phyloP scores from a whole-genome alignment of 2,888 invertebrate species.

The Candidula unifasciata region DNA sequence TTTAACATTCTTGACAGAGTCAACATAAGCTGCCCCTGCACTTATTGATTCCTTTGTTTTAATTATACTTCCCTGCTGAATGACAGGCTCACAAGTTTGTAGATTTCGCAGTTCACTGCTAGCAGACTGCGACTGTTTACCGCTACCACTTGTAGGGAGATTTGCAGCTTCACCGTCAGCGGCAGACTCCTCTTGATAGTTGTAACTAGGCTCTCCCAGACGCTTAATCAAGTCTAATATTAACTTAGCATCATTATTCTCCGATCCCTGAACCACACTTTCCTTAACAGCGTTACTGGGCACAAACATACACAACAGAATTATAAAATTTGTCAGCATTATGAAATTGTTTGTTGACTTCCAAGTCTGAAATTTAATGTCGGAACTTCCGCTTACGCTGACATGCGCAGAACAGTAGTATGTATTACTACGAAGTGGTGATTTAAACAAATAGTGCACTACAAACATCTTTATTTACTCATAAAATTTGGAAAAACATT shows the following conservation, averaged over 20 bases:
- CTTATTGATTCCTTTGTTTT: conserved; percentile 39
- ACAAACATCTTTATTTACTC: not conserved
- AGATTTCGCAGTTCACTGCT: not conserved
- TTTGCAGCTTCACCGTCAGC: not conserved
- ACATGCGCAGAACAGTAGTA: conserved; percentile 36
- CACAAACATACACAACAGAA: not conserved
- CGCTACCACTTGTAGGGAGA: too few relatives aligned
- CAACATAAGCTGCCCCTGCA: conserved; percentile 40
- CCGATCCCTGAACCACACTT: not conserved
- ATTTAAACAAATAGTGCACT: conserved; percentile 38
- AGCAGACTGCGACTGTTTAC: conserved; percentile 5
- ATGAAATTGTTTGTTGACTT: not conserved
- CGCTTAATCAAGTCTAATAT: conserved; percentile 37
- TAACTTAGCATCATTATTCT: not conserved
- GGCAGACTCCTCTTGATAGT: not conserved
- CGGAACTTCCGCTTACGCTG: conserved; percentile 31
- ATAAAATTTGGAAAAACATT: too few relatives aligned
- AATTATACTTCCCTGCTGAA: conserved; percentile 35
- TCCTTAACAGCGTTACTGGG: conserved; percentile 16
- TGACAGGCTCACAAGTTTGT: conserved; percentile 13
- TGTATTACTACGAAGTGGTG: not conserved
- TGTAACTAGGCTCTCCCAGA: not conserved
- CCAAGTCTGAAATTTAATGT: conserved; percentile 22
- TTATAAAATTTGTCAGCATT: not conserved
- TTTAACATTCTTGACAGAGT: conserved; percentile 34